These are phyloP conservation scores for Helobdella robusta DNA, from an alignment of 2,888 invertebrate genomes.

Conservation along the genomic window DNA sequence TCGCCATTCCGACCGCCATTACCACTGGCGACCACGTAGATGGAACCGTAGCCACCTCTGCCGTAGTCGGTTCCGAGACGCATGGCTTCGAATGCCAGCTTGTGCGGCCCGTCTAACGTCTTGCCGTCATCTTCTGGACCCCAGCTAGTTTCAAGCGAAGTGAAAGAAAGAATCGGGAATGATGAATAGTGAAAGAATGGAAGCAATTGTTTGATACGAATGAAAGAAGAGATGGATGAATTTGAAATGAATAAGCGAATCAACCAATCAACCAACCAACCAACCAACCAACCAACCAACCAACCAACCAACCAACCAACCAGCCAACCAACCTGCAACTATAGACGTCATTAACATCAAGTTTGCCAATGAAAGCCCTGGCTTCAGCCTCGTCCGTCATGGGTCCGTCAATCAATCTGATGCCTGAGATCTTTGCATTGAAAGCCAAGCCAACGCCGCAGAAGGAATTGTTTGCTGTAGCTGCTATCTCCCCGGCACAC, in stretches of 20 bases:
- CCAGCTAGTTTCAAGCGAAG: constrained; percentile 42
- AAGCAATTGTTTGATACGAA: background rate
- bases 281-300: background rate
- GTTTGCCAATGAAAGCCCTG: constrained; percentile 44
- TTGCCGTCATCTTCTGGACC: constrained; percentile 51
- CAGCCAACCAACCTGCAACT: constrained; percentile 43
- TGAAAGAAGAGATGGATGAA: too few relatives aligned
- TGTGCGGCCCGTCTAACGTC: constrained; percentile 50
- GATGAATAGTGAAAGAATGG: background rate
- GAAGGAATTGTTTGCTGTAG: constrained; percentile 44
- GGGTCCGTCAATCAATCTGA: constrained; percentile 48
- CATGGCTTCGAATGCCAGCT: constrained; percentile 46
- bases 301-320: background rate
- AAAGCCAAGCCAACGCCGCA: constrained; percentile 39
- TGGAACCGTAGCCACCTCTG: constrained; percentile 47
- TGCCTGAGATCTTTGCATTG: constrained; percentile 44
- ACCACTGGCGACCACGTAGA: constrained; percentile 51
- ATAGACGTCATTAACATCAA: constrained; percentile 45
- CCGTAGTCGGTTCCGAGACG: constrained; percentile 47
- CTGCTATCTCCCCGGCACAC: constrained; percentile 51
- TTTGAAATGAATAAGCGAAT: background rate
- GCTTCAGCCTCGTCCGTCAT: constrained; percentile 51
- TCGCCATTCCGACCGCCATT: constrained; percentile 49
- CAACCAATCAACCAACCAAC: background rate
- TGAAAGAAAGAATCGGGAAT: background rate